Percentiles rank a stretch among this genome's conserved stretches.
phyloP scores from a whole-genome alignment of 1,140 invertebrate genomes.

The Antheraea mylitta region DNA sequence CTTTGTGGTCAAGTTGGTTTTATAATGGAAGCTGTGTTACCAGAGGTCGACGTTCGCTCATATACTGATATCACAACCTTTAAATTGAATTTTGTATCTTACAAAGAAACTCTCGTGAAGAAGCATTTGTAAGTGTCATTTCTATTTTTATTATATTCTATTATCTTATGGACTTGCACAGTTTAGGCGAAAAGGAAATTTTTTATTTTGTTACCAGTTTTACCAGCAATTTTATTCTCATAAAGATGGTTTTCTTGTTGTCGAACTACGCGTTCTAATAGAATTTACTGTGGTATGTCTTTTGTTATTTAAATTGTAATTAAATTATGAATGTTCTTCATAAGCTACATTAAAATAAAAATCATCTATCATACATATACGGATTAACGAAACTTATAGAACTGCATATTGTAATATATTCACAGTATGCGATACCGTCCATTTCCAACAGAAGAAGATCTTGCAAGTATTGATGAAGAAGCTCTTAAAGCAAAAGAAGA shows the following conservation, averaged over 20 bases:
- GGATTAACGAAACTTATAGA: too few species aligned
- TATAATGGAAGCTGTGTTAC: constrained; percentile 60
- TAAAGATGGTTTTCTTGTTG: too few species aligned
- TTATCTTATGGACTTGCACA: too few species aligned
- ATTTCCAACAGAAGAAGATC: constrained; percentile 66
- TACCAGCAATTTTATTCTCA: too few species aligned
- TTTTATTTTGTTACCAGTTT: too few species aligned
- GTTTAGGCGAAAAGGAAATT: too few species aligned
- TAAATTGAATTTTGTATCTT: constrained; percentile 58
- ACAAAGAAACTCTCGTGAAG: constrained; percentile 57
- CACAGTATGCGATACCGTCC: constrained; percentile 59
- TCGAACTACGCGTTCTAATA: too few species aligned
- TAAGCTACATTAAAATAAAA: too few species aligned
- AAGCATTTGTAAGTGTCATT: constrained; percentile 60
- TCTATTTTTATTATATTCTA: not conserved
- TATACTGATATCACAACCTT: constrained; percentile 66
- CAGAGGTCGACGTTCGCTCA: constrained; percentile 35
- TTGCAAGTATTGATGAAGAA: constrained; percentile 70
- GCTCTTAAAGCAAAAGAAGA: constrained; percentile 67
- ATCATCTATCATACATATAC: too few species aligned
- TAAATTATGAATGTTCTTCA: too few species aligned
- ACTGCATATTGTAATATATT: not conserved
- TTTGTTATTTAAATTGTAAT: too few species aligned
- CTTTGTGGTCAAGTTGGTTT: constrained; percentile 63
- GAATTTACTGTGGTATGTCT: too few species aligned